Percentiles rank a stretch among this genome's conserved stretches.
Conservation (phyloP, 2,113 vertebrate genomes). For the Caranx ignobilis region DNA sequence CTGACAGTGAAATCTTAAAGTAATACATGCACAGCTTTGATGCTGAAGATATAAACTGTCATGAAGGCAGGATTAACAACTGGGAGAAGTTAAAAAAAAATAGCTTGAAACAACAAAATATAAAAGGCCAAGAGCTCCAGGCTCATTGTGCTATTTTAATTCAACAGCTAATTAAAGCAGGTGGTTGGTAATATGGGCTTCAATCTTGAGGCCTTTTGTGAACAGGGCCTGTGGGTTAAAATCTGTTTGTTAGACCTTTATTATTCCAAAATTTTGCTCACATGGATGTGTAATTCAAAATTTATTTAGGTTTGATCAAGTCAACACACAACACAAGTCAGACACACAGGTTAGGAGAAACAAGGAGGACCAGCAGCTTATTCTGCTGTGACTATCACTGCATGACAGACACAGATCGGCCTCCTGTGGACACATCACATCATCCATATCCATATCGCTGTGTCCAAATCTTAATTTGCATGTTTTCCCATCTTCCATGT, state of each 20-base stretch:
- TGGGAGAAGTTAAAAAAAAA: background rate
- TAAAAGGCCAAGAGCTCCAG: background rate
- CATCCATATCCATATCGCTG: too few species aligned
- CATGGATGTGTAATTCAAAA: background rate
- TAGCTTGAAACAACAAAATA: background rate
- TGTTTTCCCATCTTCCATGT: too few species aligned
- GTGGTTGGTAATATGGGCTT: background rate
- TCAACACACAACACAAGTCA: background rate
- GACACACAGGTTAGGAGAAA: background rate
- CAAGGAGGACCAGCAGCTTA: background rate
- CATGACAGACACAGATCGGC: background rate
- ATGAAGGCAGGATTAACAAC: background rate
- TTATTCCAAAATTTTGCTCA: background rate
- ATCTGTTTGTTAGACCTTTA: background rate
- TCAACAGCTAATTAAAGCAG: background rate
- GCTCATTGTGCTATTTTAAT: background rate
- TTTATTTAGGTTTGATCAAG: background rate
- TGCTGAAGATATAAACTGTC: constrained; percentile 15
- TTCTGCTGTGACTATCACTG: background rate
- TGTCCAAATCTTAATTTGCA: too few species aligned
- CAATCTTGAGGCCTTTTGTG: background rate
- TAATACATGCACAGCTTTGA: background rate
- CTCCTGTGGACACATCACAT: constrained; percentile 9
- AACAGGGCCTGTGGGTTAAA: background rate
- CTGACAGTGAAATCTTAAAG: background rate